Evolutionary conservation across 92 coral and sea anemone species (phyloP).

Genomic region (Bergia sp.): DNA sequence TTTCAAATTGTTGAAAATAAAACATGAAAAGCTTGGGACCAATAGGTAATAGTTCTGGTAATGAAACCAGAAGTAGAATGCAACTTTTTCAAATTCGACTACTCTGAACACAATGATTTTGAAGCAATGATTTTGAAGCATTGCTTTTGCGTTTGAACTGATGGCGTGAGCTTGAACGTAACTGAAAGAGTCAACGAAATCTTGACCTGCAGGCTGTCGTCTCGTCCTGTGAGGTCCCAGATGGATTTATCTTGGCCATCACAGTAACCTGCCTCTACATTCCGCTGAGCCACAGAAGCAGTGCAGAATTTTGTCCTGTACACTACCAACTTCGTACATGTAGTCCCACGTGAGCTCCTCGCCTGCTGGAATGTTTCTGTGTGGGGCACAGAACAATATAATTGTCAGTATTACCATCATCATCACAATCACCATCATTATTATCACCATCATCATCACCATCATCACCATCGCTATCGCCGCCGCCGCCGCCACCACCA

Average conservation of each 20-base stretch:
- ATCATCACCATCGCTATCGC: background rate
- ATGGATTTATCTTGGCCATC: background rate
- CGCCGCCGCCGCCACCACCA: background rate
- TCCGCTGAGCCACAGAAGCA: constrained; percentile 97
- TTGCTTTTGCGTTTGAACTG: background rate
- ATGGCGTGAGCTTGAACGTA: background rate
- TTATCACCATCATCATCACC: background rate
- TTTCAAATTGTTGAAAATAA: no score
- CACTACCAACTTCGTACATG: constrained; percentile 98
- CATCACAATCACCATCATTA: background rate
- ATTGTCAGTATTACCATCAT: background rate
- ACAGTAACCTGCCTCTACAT: constrained; percentile 89
- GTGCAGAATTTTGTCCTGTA: constrained; percentile 86
- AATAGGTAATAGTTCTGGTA: no score
- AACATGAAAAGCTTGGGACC: no score
- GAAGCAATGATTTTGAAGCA: no score
- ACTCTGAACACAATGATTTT: no score
- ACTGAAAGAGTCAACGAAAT: background rate
- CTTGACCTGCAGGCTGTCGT: background rate
- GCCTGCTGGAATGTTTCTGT: constrained; percentile 91
- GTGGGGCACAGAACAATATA: background rate
- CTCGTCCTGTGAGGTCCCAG: background rate
- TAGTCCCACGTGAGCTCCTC: constrained; percentile 97
- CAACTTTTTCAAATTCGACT: no score
- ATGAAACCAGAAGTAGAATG: no score